Evolutionary conservation across 2,888 invertebrate genomes (phyloP).

Genomic region (Caenorhabditis sp.): DNA sequence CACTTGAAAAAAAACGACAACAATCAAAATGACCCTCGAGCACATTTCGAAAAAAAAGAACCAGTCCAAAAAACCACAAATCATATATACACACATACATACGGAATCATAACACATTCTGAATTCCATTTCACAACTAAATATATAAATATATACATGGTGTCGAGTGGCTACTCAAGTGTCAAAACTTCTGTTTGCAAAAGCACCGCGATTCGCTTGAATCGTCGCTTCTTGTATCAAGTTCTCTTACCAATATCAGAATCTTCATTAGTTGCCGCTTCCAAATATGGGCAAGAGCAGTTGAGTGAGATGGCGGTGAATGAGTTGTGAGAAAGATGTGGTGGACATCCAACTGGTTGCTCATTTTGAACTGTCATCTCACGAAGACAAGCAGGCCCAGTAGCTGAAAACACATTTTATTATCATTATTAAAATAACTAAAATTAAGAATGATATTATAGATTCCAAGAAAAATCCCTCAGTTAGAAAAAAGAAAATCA

Average conservation of each 20-base stretch:
- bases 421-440: no score
- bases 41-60: not conserved
- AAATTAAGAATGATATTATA: no score
- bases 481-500: not conserved
- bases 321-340: constrained; percentile 53
- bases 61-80: constrained; percentile 1
- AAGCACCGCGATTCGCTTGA: not conserved
- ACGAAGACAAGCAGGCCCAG: constrained; percentile 55
- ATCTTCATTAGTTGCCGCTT: constrained; percentile 26
- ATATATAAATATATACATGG: not conserved
- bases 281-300: constrained; percentile 58
- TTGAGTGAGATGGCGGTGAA: constrained; percentile 53
- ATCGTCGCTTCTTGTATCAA: constrained; percentile 14
- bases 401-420: constrained; percentile 26
- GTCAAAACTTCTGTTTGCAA: constrained; percentile 23
- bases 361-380: constrained; percentile 59
- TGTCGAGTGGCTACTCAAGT: constrained; percentile 39
- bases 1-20: not conserved
- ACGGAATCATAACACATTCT: no score
- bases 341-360: constrained; percentile 58
- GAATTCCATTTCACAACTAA: no score
- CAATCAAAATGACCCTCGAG: not conserved
- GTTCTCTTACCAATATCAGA: constrained; percentile 18
- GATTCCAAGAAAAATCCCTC: not conserved
- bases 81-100: no score